These are phyloP conservation scores for Pluvianellus socialis DNA, from an alignment of 2,113 vertebrate genomes.

Conservation along the genomic window DNA sequence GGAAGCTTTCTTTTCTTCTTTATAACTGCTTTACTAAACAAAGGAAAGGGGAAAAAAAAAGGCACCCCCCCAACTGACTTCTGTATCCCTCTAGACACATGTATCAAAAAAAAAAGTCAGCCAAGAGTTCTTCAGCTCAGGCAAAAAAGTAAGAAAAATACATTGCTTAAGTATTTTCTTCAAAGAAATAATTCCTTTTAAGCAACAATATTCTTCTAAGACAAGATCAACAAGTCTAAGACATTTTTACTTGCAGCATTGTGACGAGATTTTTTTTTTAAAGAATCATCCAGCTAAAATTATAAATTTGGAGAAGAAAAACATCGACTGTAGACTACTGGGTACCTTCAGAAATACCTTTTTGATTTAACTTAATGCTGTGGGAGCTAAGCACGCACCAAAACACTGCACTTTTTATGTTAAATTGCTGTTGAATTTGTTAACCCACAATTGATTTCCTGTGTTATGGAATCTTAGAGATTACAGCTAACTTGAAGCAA, in stretches of 20 bases:
- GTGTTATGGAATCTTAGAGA: slow-evolving; percentile 78
- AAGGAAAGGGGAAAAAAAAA: neutral
- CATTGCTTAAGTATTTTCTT: neutral
- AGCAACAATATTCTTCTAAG: neutral
- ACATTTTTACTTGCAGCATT: neutral
- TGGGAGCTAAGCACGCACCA: slow-evolving; percentile 66
- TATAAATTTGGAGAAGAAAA: neutral
- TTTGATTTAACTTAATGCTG: slow-evolving; percentile 64
- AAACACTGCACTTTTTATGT: slow-evolving; percentile 73
- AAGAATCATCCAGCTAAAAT: slow-evolving; percentile 1
- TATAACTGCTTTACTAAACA: neutral
- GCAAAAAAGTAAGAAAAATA: slow-evolving; percentile 17
- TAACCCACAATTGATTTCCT: slow-evolving; percentile 80
- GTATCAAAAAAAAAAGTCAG: neutral
- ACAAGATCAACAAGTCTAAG: neutral
- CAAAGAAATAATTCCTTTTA: neutral
- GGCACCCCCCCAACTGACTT: neutral
- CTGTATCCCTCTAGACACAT: neutral
- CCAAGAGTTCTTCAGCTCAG: neutral
- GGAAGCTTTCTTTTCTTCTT: neutral
- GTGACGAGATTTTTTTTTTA: neutral
- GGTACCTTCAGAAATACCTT: slow-evolving; percentile 34
- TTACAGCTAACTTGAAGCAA: slow-evolving; percentile 77
- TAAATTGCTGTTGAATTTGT: slow-evolving; percentile 82
- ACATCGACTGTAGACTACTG: neutral